Base-by-base conservation (phyloP, 2,797 vertebrate genomes). In the Lycodopsis pacificus region DNA sequence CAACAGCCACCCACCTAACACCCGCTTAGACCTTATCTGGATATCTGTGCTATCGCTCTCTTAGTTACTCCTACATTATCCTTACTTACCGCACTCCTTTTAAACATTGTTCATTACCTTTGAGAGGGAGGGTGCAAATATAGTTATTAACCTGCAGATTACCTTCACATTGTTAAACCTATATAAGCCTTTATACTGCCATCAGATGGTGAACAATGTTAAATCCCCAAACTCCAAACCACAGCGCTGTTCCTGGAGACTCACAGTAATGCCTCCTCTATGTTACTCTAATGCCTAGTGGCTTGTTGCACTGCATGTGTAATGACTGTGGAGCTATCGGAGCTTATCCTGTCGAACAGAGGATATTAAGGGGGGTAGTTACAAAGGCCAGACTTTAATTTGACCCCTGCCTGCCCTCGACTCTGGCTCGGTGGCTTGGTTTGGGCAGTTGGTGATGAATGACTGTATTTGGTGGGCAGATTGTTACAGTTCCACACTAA, bases 401-500 rank as follows among this genome's bases (percentile, higher is more conserved):
- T 97, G 97, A 97, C 96, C 97, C 95, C 95, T 95, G 95, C 89
- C 94, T 96, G 95, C 93, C 94, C 95, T 95, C 96, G 85, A 84
- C 91, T 86, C 89, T 83, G 81, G 95, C 85, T 93, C 95, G 83
- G 92, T 94, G 95, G 91, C 94, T 95, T 95, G 95, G 94, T 95
- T 95, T 93, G 88, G 97, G 95, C 96, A 96, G 96, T 92, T 92
- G 83, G 95, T 99, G 98, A 99, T 98, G 96, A 97, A 99, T 99
- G 96, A 96, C 96, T 96, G 95, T 95, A 95, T 97, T 98, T 96
- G 96, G 95, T 95, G 94, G 95, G 96, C 94, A 96, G 96, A 95
- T 97, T 98, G 97, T 97, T 97, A 97, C 97, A 96, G 97, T 95
- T 95, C 95, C 95, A 94, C 96, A 93, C 97, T 98, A 97, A 98